Evolutionary conservation across 2,797 vertebrate genomes (phyloP).

Genomic region (Moxostoma hubbsi): DNA sequence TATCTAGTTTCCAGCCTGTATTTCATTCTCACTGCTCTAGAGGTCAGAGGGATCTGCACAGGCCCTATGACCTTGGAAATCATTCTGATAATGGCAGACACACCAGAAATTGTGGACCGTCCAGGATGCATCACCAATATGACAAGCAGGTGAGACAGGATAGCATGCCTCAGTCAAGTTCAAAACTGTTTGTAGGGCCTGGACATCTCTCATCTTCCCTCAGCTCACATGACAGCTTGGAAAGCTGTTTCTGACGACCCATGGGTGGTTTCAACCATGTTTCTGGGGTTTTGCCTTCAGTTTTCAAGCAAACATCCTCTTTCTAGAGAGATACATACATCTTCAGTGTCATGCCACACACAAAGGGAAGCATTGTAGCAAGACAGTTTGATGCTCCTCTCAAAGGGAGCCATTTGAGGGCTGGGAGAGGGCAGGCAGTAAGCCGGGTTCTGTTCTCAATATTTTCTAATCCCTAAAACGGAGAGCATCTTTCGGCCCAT

Average conservation of each 20-base stretch:
- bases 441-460: too few species aligned
- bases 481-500: too few species aligned
- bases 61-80: neutral
- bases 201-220: neutral
- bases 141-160: neutral
- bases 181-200: neutral
- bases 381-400: neutral
- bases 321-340: neutral
- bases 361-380: too few species aligned
- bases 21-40: neutral
- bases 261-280: neutral
- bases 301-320: neutral
- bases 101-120: neutral
- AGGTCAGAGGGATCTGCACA: neutral
- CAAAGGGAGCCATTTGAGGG: neutral
- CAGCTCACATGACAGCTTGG: neutral
- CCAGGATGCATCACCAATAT: neutral
- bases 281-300: neutral
- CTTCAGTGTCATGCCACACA: too few species aligned
- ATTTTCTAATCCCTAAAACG: too few species aligned
- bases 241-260: neutral
- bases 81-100: neutral
- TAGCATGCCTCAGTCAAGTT: neutral
- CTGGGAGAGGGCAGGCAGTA: too few species aligned
- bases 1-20: too few species aligned